phyloP scores from a whole-genome alignment of 2,113 vertebrate genomes.

The Oreochromis tanganicae region DNA sequence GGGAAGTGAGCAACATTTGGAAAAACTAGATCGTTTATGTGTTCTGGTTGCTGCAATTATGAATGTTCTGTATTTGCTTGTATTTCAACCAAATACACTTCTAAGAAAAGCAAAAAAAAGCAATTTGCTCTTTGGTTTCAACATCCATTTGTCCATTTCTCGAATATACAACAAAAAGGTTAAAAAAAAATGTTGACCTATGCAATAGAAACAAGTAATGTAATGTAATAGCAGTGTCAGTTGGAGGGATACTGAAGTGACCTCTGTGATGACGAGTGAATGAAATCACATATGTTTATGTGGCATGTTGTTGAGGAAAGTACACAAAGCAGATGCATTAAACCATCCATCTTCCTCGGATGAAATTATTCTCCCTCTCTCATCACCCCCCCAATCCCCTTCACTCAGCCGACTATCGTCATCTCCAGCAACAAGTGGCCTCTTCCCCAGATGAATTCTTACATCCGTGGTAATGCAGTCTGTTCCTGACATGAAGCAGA shows the following conservation, averaged over 20 bases:
- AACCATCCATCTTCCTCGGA: constrained; percentile 49
- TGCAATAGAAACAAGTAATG: background rate
- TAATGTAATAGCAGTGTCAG: background rate
- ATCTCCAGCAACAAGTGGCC: constrained; percentile 70
- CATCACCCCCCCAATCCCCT: background rate
- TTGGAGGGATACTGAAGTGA: background rate
- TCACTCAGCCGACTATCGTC: constrained; percentile 11
- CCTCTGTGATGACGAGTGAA: background rate
- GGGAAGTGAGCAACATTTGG: background rate
- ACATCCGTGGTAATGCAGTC: constrained; percentile 50
- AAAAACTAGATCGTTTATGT: background rate
- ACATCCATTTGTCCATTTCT: background rate
- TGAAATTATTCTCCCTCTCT: constrained; percentile 32
- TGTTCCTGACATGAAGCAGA: constrained; percentile 51
- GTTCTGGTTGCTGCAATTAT: background rate
- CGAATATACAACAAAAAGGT: background rate
- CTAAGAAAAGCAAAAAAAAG: background rate
- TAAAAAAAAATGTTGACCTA: background rate
- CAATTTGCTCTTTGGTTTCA: background rate
- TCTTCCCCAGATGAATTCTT: constrained; percentile 65
- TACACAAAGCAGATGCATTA: constrained; percentile 46
- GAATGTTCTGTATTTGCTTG: background rate
- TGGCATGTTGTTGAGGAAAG: constrained; percentile 39
- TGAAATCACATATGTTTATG: constrained; percentile 40
- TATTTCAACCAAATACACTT: background rate